Evolutionary conservation across 1,140 invertebrate species (phyloP), one percentile per base, ranked within the genome.

Genomic region (Holotrichia oblita): DNA sequence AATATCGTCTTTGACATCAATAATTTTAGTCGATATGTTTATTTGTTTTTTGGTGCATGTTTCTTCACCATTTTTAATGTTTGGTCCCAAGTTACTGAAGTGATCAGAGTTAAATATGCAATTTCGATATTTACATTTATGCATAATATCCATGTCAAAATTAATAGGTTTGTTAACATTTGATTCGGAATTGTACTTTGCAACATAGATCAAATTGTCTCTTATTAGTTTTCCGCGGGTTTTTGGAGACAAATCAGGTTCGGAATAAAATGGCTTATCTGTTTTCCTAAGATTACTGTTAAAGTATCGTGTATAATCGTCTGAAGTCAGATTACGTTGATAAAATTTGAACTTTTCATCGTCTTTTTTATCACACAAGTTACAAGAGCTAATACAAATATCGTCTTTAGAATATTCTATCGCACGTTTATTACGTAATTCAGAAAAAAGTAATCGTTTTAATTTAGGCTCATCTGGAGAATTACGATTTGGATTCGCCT

Each of bases 101-200:
- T n/a, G 83, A 79, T 85, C 81, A 20, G 82, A 81, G 79, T 87
- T 87, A 80, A 87, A 87, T 77, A 87, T 87, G 73, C 86, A 87
- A 79, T 87, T 86, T 40, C 80, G 83, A 79, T 83, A 87, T 81
- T 85, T 76, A 79, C 86, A 87, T 44, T 85, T 82, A 79, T 87
- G 86, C 73, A 83, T 82, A 82, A 86, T 85, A 77, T 86, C 82
- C 14, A 83, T 77, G 22, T 82, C 81, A 24, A 79, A 44, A 41
- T 64, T 41, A 24, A 81, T 81, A 34, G 81, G 81, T 64, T 78
- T 79, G 42, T 73, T 80, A 59, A 81, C 40, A 79, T 81, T 80
- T 76, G 80, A 20, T 59, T 83, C 84, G 0, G 83, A 84, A 61
- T 79, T 83, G 73, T 82, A 82, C 79, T 83, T 84, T 34, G 64